Conservation (phyloP, 2,888 invertebrate genomes). For the Rosalia funebris region DNA sequence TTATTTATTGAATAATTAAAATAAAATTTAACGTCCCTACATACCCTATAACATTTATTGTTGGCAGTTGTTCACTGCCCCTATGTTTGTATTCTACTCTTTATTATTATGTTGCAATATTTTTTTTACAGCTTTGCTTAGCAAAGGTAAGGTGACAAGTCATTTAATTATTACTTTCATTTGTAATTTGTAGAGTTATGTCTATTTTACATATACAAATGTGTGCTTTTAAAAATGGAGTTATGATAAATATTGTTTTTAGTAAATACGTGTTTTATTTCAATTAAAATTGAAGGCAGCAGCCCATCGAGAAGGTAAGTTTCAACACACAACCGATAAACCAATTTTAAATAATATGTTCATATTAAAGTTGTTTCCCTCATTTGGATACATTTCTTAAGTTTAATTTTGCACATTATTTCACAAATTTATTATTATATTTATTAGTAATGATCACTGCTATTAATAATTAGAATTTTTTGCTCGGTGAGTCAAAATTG, state of each 20-base stretch:
- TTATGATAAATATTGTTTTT: constrained; percentile 60
- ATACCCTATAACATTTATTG: constrained; percentile 32
- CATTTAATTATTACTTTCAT: constrained; percentile 52
- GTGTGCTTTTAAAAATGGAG: constrained; percentile 61
- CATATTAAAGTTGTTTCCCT: no score
- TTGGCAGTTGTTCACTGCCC: constrained; percentile 39
- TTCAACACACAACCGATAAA: no score
- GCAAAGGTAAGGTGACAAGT: constrained; percentile 56
- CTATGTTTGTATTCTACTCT: constrained; percentile 43
- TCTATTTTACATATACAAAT: constrained; percentile 59
- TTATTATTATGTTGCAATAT: constrained; percentile 52
- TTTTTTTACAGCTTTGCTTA: constrained; percentile 55
- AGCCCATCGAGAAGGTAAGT: no score
- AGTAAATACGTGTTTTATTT: constrained; percentile 43
- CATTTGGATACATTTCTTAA: no score
- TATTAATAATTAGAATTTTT: no score
- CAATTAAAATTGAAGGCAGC: no score
- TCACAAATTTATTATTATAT: no score
- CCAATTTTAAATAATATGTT: no score
- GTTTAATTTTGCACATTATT: no score
- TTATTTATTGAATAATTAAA: constrained; percentile 44
- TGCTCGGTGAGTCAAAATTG: no score
- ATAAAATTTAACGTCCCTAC: constrained; percentile 36
- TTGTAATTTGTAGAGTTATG: constrained; percentile 57
- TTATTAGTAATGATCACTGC: no score